phyloP scores from a whole-genome alignment of 2,888 invertebrate genomes.

The Cotesia congregata region DNA sequence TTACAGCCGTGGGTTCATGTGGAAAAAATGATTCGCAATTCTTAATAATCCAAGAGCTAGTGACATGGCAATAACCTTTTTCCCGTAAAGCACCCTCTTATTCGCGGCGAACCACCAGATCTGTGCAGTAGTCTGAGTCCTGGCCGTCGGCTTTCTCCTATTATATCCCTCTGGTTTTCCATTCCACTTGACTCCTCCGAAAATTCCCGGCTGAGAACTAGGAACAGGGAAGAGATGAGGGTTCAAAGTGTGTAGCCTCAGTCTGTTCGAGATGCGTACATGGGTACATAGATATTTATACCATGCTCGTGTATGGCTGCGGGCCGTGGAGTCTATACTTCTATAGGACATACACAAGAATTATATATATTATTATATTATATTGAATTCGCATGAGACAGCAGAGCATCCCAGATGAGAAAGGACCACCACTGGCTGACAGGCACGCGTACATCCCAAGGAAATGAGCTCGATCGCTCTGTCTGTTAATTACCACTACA shows the following conservation, averaged over 20 bases:
- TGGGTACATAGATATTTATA: background rate
- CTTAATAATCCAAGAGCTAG: conserved; percentile 64
- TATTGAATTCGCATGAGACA: conserved; percentile 62
- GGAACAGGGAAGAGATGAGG: conserved; percentile 9
- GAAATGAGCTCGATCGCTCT: conserved; percentile 31
- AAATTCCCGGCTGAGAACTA: background rate
- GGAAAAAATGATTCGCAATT: conserved; percentile 66
- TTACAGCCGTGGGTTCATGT: conserved; percentile 54
- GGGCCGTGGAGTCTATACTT: background rate
- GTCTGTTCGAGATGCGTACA: background rate
- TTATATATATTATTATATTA: conserved; percentile 59
- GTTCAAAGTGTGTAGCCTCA: background rate
- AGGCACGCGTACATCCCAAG: conserved; percentile 28
- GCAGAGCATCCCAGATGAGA: conserved; percentile 52
- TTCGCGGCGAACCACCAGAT: background rate
- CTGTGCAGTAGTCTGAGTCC: background rate
- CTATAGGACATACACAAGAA: background rate
- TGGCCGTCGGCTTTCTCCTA: conserved; percentile 1
- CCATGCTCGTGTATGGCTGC: background rate
- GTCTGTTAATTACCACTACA: conserved; percentile 30
- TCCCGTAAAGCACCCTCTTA: conserved; percentile 53
- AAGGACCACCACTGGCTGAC: conserved; percentile 27
- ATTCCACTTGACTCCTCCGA: conserved; percentile 1
- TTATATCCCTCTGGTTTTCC: conserved; percentile 16
- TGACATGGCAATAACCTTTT: conserved; percentile 64